These are phyloP conservation scores for Acipenser transmontanus DNA, from an alignment of 2,797 vertebrate species.

Conservation along the genomic window DNA sequence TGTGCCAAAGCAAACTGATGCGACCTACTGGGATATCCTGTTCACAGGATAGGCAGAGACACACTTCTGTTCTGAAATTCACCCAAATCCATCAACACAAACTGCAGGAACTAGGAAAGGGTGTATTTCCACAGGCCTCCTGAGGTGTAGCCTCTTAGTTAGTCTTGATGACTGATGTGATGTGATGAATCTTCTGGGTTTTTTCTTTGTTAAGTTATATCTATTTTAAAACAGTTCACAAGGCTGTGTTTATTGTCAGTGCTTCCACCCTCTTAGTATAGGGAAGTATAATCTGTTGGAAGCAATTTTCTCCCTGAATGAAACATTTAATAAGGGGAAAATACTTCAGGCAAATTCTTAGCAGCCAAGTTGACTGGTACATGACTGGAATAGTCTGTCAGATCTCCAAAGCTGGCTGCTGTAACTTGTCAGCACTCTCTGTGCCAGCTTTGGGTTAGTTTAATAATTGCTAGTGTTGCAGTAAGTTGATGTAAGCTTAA, in stretches of 20 bases:
- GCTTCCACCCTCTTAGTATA: constrained; percentile 29
- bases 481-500: constrained; percentile 20
- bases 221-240: not conserved
- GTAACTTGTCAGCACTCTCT: constrained; percentile 9
- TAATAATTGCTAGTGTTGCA: constrained; percentile 26
- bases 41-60: not conserved
- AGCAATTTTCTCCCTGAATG: not conserved
- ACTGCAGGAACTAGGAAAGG: not conserved
- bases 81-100: too few relatives aligned
- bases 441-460: constrained; percentile 26
- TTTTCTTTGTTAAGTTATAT: too few relatives aligned
- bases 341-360: not conserved
- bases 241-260: constrained; percentile 29
- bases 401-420: constrained; percentile 14
- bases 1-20: not conserved
- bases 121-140: not conserved
- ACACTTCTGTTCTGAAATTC: not conserved
- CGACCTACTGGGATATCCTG: not conserved
- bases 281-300: constrained; percentile 8
- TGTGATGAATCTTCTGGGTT: constrained; percentile 11
- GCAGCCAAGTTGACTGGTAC: constrained; percentile 24
- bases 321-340: not conserved
- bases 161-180: not conserved
- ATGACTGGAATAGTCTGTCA: constrained; percentile 6
- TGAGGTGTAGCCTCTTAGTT: not conserved